Conservation (phyloP, 2,797 vertebrate genomes). For the Cryptoblepharus egeriae region DNA sequence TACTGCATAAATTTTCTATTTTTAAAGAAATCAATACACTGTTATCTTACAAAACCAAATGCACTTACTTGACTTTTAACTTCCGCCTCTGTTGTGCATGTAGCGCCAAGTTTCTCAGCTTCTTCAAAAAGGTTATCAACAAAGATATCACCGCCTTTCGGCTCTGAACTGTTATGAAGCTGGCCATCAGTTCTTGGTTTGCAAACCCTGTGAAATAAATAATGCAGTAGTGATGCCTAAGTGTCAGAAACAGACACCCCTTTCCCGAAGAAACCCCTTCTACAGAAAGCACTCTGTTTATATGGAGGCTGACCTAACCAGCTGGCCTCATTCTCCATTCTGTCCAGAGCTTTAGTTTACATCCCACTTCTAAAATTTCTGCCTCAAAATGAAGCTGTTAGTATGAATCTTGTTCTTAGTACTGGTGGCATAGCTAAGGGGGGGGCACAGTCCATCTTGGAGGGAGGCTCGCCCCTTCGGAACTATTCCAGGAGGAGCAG, state of each 20-base stretch:
- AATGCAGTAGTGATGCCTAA: background rate
- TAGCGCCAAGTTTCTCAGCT: conserved; percentile 75
- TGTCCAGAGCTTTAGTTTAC: too few species aligned
- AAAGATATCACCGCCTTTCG: conserved; percentile 73
- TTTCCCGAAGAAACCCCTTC: too few species aligned
- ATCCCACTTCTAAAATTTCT: too few species aligned
- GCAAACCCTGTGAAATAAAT: conserved; percentile 71
- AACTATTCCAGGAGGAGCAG: too few species aligned
- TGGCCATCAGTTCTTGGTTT: conserved; percentile 59
- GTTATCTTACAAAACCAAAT: background rate
- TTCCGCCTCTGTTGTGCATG: conserved; percentile 67
- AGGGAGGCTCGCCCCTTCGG: too few species aligned
- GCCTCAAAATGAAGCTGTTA: background rate
- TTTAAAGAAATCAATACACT: too few species aligned
- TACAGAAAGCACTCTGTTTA: too few species aligned
- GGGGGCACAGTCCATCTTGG: too few species aligned
- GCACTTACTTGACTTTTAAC: conserved; percentile 72
- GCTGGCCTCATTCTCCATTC: too few species aligned
- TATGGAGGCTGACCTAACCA: too few species aligned
- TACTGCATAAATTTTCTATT: background rate
- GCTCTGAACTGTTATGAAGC: conserved; percentile 54
- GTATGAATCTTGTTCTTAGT: background rate
- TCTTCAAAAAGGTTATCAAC: conserved; percentile 81
- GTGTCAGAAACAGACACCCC: too few species aligned
- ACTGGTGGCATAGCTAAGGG: too few species aligned